A percentile compares a stretch with the other conserved stretches of the same genome.
phyloP scores from a whole-genome alignment of 2,797 vertebrate genomes.

The Amblyopsis hoosieri region DNA sequence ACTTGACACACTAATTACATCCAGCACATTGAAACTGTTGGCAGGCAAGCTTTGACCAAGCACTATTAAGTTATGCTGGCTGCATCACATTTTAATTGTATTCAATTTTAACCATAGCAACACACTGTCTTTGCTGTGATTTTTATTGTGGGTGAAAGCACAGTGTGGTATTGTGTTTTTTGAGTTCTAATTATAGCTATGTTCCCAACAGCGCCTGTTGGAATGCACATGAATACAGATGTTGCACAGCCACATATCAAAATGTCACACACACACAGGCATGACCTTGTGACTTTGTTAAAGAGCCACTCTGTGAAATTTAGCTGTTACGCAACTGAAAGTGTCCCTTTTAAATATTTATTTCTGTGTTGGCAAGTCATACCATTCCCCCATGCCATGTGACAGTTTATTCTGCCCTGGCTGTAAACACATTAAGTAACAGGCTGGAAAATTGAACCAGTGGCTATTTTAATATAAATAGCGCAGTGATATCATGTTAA shows the following conservation, averaged over 20 bases:
- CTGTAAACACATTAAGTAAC: conserved; percentile 8
- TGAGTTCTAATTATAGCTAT: conserved; percentile 9
- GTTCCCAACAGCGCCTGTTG: not conserved
- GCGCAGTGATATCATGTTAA: conserved; percentile 3
- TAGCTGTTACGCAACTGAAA: no score
- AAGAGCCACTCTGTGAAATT: no score
- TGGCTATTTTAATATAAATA: conserved; percentile 18
- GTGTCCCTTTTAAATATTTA: conserved; percentile 19
- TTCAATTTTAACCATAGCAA: not conserved
- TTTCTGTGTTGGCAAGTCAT: conserved; percentile 25
- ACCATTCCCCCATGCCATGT: conserved; percentile 9
- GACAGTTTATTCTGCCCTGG: conserved; percentile 13
- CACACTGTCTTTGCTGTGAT: conserved; percentile 2
- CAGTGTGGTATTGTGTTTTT: not conserved
- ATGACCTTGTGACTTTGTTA: not conserved
- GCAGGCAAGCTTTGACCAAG: not conserved
- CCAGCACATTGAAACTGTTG: conserved; percentile 6
- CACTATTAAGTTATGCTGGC: not conserved
- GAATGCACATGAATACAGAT: conserved; percentile 7
- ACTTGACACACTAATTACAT: conserved; percentile 37
- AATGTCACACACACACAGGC: conserved; percentile 3
- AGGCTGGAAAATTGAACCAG: not conserved
- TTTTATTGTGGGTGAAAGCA: conserved; percentile 9
- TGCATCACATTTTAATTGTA: not conserved
- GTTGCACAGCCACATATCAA: conserved; percentile 15